A percentile compares a stretch with the other conserved stretches of the same genome.
phyloP scores from a whole-genome alignment of 2,113 vertebrate genomes.

The Menura novaehollandiae region DNA sequence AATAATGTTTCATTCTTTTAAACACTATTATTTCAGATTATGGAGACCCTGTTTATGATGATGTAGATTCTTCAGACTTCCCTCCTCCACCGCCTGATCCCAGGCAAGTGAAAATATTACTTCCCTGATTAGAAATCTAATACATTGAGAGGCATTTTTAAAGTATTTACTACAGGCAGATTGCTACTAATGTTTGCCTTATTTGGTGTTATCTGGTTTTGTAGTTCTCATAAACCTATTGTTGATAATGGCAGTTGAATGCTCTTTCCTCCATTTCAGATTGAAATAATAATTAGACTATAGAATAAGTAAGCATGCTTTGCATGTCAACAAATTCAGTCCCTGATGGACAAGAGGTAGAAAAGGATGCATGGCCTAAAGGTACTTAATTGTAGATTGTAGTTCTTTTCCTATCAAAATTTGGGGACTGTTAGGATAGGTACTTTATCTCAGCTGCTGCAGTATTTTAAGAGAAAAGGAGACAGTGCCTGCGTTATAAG shows the following conservation, averaged over 20 bases:
- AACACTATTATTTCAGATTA: constrained; percentile 41
- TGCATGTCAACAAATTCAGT: background rate
- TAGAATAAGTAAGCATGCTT: background rate
- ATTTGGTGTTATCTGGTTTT: background rate
- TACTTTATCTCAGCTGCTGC: background rate
- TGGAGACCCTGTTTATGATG: constrained; percentile 85
- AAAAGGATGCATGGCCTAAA: background rate
- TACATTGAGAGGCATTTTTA: background rate
- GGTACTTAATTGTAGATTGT: background rate
- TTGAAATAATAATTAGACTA: background rate
- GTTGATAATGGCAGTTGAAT: background rate
- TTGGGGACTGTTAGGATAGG: background rate
- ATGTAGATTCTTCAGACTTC: constrained; percentile 78
- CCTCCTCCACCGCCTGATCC: constrained; percentile 60
- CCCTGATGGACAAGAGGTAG: background rate
- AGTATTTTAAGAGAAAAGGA: background rate
- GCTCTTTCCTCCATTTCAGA: background rate
- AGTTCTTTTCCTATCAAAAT: background rate
- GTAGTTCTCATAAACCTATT: background rate
- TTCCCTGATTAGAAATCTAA: background rate
- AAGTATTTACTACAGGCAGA: background rate
- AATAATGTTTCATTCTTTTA: background rate
- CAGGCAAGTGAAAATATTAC: constrained; percentile 69
- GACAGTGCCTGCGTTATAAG: background rate
- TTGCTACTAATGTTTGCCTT: background rate